A percentile compares a stretch with the other conserved stretches of the same genome.
These are phyloP conservation scores for Tamias sibiricus DNA, from an alignment of 2,113 vertebrate genomes.

Conservation along the genomic window DNA sequence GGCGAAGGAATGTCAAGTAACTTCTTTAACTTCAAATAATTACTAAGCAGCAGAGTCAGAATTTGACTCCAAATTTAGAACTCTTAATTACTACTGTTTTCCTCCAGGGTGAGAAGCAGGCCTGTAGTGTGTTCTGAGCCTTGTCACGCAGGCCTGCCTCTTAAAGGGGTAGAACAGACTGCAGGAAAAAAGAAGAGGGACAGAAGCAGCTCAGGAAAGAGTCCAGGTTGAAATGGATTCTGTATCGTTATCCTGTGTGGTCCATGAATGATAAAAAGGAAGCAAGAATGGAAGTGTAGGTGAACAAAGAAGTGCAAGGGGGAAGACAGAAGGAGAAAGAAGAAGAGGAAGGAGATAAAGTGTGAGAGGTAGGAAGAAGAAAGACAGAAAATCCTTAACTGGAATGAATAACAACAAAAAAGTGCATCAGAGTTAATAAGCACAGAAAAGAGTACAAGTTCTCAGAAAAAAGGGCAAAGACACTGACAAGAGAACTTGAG, in stretches of 20 bases:
- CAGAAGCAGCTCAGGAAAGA: not conserved
- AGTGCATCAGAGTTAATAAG: not conserved
- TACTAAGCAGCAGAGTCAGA: not conserved
- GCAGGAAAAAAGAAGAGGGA: not conserved
- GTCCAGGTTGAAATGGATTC: not conserved
- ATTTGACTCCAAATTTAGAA: not conserved
- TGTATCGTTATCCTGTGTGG: not conserved
- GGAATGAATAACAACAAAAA: slow-evolving; percentile 7
- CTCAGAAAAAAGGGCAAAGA: not conserved
- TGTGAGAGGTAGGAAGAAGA: not conserved
- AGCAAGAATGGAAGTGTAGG: not conserved
- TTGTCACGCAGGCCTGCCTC: not conserved
- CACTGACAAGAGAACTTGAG: not conserved
- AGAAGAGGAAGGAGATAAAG: not conserved
- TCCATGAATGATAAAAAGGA: not conserved
- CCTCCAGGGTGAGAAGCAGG: not conserved
- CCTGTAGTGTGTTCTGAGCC: not conserved
- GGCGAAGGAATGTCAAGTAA: not conserved
- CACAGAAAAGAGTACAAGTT: slow-evolving; percentile 7
- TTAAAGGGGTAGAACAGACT: not conserved
- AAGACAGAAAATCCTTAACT: not conserved
- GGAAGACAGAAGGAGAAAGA: not conserved
- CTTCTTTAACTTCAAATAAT: not conserved
- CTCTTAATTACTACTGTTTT: not conserved
- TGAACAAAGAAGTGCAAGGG: not conserved